These are phyloP conservation scores for Cryptoprocta ferox DNA, from an alignment of 2,797 vertebrate genomes.

Conservation along the genomic window DNA sequence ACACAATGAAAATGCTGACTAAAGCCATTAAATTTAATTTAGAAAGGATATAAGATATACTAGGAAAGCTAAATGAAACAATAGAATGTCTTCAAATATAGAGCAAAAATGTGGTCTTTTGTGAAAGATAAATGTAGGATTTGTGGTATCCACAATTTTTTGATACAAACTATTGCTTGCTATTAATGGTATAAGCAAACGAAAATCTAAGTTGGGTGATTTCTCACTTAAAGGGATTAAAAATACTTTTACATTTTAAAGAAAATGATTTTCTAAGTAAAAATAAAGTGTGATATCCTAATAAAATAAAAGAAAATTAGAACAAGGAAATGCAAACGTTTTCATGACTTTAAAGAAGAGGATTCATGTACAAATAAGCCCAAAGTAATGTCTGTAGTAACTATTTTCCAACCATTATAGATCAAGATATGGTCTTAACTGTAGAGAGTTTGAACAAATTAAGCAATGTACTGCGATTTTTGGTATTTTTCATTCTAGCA, in stretches of 20 bases:
- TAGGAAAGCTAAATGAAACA: constrained; percentile 6
- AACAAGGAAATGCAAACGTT: not conserved
- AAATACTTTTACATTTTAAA: not conserved
- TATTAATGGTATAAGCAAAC: constrained; percentile 8
- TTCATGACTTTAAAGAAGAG: not conserved
- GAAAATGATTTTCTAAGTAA: constrained; percentile 18
- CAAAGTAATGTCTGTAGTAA: constrained; percentile 31
- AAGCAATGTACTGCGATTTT: not conserved
- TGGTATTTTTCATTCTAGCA: constrained; percentile 15
- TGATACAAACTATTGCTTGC: not conserved
- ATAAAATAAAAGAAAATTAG: constrained; percentile 22
- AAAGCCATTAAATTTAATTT: constrained; percentile 42
- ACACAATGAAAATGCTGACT: not conserved
- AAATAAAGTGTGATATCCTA: not conserved
- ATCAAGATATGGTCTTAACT: constrained; percentile 11
- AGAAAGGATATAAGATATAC: not conserved
- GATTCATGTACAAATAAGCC: not conserved
- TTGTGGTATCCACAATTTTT: not conserved
- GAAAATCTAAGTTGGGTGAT: not conserved
- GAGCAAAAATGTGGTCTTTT: constrained; percentile 25
- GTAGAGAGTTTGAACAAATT: constrained; percentile 3
- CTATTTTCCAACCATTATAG: not conserved
- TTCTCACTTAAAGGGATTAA: constrained; percentile 27
- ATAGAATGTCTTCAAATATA: not conserved
- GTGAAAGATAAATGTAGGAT: constrained; percentile 11